These are phyloP conservation scores for Blennius ocellaris DNA, from an alignment of 2,113 vertebrate genomes.

Conservation along the genomic window DNA sequence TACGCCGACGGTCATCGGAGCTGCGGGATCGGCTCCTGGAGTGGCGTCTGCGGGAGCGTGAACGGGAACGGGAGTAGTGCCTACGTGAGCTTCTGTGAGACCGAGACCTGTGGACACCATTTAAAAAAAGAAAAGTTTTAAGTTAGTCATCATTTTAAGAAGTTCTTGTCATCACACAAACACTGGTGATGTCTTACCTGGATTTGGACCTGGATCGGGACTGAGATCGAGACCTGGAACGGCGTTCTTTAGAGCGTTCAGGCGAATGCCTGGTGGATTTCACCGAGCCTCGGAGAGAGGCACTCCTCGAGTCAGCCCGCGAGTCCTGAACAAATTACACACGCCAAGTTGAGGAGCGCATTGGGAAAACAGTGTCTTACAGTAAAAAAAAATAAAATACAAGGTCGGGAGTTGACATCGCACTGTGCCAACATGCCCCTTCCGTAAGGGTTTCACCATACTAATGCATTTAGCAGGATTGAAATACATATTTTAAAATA, in stretches of 20 bases:
- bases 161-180: too few relatives aligned
- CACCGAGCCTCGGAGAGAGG: conserved; percentile 61
- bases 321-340: conserved; percentile 91
- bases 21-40: conserved; percentile 75
- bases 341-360: conserved; percentile 84
- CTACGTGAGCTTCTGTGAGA: conserved; percentile 76
- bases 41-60: conserved; percentile 63
- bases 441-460: conserved; percentile 40
- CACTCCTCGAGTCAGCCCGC: conserved; percentile 86
- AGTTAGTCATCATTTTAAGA: too few relatives aligned
- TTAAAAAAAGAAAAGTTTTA: background rate
- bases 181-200: conserved; percentile 37
- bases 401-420: conserved; percentile 42
- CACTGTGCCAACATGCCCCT: conserved; percentile 39
- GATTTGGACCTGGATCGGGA: conserved; percentile 82
- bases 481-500: conserved; percentile 21
- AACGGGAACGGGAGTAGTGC: conserved; percentile 71
- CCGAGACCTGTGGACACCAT: conserved; percentile 56
- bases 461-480: conserved; percentile 34
- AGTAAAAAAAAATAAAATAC: conserved; percentile 36
- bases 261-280: conserved; percentile 71
- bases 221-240: conserved; percentile 87
- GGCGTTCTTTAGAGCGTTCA: conserved; percentile 72
- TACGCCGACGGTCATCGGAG: conserved; percentile 61
- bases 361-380: background rate